Conservation (phyloP, 2,888 invertebrate genomes). For the Phytoseiulus persimilis region DNA sequence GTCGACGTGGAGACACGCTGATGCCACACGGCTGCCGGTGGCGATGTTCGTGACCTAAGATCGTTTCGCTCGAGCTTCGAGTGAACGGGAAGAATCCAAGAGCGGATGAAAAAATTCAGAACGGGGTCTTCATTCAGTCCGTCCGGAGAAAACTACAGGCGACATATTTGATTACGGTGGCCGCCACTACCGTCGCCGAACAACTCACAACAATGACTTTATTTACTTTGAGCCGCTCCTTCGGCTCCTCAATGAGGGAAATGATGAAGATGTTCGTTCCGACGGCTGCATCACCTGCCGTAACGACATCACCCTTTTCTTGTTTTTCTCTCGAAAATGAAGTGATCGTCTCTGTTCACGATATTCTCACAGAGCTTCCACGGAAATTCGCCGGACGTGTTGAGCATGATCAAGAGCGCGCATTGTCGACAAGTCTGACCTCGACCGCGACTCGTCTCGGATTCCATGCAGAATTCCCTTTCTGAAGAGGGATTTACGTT, state of each 20-base stretch:
- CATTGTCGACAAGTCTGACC: too few relatives aligned
- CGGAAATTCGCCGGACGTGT: too few relatives aligned
- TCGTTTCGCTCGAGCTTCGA: neutral
- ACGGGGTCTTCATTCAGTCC: neutral
- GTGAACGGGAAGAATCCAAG: neutral
- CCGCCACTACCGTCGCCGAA: neutral
- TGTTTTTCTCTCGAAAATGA: neutral
- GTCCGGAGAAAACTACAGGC: neutral
- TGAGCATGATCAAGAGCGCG: too few relatives aligned
- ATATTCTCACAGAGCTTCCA: neutral
- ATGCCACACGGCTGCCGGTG: neutral
- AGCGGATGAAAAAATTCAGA: neutral
- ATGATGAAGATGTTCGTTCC: neutral
- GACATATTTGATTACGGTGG: slow-evolving; percentile 5
- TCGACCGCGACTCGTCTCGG: too few relatives aligned
- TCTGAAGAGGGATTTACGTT: neutral
- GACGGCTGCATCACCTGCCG: neutral
- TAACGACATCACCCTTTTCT: neutral
- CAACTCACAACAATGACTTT: neutral
- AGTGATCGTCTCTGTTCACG: neutral
- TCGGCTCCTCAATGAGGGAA: neutral
- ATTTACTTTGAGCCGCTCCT: neutral
- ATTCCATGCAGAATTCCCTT: too few relatives aligned
- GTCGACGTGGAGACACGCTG: neutral
- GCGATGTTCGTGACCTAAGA: slow-evolving; percentile 5